Percentiles rank a stretch among this genome's conserved stretches.
Conservation (phyloP, 1,140 invertebrate species). For the Drosophila pectinifera region DNA sequence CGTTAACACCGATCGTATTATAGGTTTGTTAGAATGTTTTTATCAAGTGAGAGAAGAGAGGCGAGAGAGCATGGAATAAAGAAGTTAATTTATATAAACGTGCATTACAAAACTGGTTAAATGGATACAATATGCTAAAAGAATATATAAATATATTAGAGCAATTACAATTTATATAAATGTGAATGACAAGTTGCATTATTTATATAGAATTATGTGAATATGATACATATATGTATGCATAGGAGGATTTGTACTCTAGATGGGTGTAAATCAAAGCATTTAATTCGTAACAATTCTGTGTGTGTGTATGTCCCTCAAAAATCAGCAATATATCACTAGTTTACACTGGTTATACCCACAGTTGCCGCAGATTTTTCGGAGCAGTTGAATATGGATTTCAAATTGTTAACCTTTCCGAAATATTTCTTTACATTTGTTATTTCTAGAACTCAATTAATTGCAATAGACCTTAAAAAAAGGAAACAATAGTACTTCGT, state of each 20-base stretch:
- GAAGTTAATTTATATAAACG: conserved; percentile 51
- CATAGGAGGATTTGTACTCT: conserved; percentile 37
- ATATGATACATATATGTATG: conserved; percentile 55
- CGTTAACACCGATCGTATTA: conserved; percentile 28
- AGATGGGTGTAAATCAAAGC: conserved; percentile 59
- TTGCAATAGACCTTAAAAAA: too few relatives aligned
- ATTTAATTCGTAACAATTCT: conserved; percentile 51
- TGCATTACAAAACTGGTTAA: conserved; percentile 68
- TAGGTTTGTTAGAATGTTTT: conserved; percentile 66
- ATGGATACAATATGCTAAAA: conserved; percentile 60
- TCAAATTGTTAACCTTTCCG: neutral
- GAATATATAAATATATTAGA: conserved; percentile 45
- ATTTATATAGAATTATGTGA: conserved; percentile 40
- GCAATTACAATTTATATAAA: conserved; percentile 61
- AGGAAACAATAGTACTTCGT: neutral
- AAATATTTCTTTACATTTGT: neutral
- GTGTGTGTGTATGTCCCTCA: conserved; percentile 45
- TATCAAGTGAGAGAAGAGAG: conserved; percentile 28
- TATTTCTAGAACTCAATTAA: neutral
- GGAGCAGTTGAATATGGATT: conserved; percentile 6
- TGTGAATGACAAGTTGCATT: conserved; percentile 49
- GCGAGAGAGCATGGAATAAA: conserved; percentile 1
- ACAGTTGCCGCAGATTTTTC: neutral
- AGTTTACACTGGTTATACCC: neutral
- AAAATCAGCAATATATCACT: conserved; percentile 13